Evolutionary conservation across 2,113 vertebrate genomes (phyloP).

Genomic region (Setophaga kirtlandii): DNA sequence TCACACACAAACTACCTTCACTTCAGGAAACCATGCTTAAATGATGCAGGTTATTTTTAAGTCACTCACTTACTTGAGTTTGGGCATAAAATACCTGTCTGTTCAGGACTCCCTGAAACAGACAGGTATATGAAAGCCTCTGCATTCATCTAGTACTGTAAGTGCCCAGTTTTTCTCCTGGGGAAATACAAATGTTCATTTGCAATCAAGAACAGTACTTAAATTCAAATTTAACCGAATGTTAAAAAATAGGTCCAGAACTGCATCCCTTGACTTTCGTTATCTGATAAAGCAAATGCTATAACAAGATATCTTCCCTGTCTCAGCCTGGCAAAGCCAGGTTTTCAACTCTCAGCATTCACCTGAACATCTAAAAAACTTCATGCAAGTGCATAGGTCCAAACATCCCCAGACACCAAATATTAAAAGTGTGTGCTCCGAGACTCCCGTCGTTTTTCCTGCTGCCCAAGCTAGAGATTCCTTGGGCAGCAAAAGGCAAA

Average conservation of each 20-base stretch:
- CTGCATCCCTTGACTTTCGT: neutral
- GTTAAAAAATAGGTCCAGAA: neutral
- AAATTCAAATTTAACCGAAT: neutral
- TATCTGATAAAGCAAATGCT: neutral
- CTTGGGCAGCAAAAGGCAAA: neutral
- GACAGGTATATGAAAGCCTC: no score
- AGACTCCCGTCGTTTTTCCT: neutral
- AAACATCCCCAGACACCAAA: neutral
- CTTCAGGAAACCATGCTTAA: neutral
- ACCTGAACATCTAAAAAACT: neutral
- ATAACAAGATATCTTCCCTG: neutral
- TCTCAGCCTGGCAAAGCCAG: neutral
- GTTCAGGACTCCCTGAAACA: neutral
- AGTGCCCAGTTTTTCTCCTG: neutral
- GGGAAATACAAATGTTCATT: neutral
- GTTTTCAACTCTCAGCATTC: neutral
- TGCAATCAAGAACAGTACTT: neutral
- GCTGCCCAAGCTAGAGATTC: neutral
- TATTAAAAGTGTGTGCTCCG: fast-evolving
- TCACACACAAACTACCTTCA: neutral
- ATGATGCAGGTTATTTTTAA: slow-evolving; percentile 4
- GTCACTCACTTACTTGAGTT: neutral
- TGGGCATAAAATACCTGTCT: neutral
- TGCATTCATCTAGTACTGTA: neutral
- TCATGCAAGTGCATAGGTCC: neutral